These are phyloP conservation scores for Ridgeia piscesae DNA, from an alignment of 1,140 invertebrate genomes.

Conservation along the genomic window DNA sequence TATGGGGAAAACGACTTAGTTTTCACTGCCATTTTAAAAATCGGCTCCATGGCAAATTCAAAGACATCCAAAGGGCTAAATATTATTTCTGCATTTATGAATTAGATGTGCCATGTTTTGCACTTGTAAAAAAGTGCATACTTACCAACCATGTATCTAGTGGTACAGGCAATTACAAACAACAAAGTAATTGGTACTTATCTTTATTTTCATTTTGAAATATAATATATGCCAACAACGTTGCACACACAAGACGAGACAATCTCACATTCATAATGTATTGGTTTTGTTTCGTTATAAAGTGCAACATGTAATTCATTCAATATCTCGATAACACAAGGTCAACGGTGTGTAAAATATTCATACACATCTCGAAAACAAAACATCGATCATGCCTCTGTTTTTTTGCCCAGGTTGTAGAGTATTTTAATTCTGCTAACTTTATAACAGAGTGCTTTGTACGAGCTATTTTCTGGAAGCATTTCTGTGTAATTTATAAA, in stretches of 20 bases:
- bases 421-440: neutral
- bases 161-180: neutral
- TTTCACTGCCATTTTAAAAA: too few relatives aligned
- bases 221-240: neutral
- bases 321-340: neutral
- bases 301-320: neutral
- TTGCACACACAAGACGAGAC: neutral
- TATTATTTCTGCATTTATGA: too few relatives aligned
- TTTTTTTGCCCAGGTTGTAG: neutral
- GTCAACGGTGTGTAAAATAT: neutral
- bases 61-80: too few relatives aligned
- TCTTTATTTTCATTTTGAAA: neutral
- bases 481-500: neutral
- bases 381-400: neutral
- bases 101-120: too few relatives aligned
- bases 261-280: neutral
- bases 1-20: too few relatives aligned
- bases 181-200: neutral
- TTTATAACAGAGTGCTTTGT: neutral
- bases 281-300: neutral
- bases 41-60: too few relatives aligned
- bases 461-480: neutral
- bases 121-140: too few relatives aligned
- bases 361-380: neutral
- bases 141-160: neutral